A percentile compares a stretch with the other conserved stretches of the same genome.
phyloP scores from a whole-genome alignment of 2,113 vertebrate genomes.

The Galeopterus variegatus region DNA sequence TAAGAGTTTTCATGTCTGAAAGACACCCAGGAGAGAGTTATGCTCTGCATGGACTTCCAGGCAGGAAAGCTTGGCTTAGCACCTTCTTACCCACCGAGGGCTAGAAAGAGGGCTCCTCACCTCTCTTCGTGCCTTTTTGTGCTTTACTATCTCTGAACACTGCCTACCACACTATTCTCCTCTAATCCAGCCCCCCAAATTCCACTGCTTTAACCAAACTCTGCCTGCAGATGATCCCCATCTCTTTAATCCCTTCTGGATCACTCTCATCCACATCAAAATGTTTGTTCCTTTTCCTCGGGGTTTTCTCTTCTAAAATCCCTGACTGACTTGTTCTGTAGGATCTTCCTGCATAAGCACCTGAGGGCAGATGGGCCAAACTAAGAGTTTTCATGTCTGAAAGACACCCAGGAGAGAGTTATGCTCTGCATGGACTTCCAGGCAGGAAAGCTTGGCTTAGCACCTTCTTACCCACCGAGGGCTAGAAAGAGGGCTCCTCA shows the following conservation, averaged over 20 bases:
- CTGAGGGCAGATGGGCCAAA: neutral
- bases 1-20: no score
- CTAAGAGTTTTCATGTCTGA: no score
- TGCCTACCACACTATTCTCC: no score
- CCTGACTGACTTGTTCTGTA: neutral
- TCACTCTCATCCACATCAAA: neutral
- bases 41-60: neutral
- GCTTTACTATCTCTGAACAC: neutral
- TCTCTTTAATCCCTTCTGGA: neutral
- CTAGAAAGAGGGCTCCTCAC: accelerated
- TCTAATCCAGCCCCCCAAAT: neutral
- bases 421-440: neutral
- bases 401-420: neutral
- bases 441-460: neutral
- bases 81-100: neutral
- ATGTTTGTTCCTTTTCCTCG: no score
- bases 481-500: accelerated
- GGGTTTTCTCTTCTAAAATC: neutral
- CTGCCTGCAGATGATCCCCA: neutral
- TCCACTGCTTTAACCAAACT: neutral
- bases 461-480: neutral
- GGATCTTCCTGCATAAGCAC: neutral
- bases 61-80: neutral
- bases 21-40: neutral
- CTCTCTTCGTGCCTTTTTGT: neutral